Base-by-base conservation (phyloP, 2,113 vertebrate species). In the Gnathonemus echidnorhynchus region DNA sequence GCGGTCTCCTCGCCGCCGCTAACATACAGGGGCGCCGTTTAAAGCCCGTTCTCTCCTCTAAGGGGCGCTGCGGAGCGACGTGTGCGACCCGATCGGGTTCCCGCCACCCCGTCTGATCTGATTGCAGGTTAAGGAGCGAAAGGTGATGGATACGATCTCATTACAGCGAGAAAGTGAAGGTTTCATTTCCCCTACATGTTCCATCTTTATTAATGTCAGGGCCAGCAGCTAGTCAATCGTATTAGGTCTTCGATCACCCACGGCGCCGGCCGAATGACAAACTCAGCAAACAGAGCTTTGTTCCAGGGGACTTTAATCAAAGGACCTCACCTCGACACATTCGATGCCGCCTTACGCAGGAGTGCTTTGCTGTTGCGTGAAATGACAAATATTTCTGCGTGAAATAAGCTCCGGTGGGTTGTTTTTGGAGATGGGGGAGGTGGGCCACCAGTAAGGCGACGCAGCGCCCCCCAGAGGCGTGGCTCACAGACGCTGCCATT, bases 121-220 rank as follows among this genome's bases (percentile, higher is more conserved):
- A 90, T 90, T 90, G 39, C 46, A 88, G 91, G 91, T 93, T 91
- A 91, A 92, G 92, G 90, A 92, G 91, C 87, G 91, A 77, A 90
- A 49, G 90, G 91, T 94, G 94, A 95, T 94, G 93, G 94, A 94
- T 93, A 90, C 87, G 89, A 92, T 93, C 92, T 94, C 92, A 93
- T 94, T 94, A 93, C 89, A 91, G 89, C 88, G 90, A 89, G 91
- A 91, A 93, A 89, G 92, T 92, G 66, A 89, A 88, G 90, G 91
- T 93, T 93, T 94, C 90, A 94, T 93, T 93, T 94, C 92, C 92
- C 93, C 89, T 80, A 90, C 80, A 88, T 92, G 92, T 91, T 93
- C 93, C 92, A 90, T 93, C 92, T 94, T 94, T 94, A 93, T 94
- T 94, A 94, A 91, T 91, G 92, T 93, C 92, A 92, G 85, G 70